Conservation (phyloP, 2,888 invertebrate species). For the Lapara coniferarum region DNA sequence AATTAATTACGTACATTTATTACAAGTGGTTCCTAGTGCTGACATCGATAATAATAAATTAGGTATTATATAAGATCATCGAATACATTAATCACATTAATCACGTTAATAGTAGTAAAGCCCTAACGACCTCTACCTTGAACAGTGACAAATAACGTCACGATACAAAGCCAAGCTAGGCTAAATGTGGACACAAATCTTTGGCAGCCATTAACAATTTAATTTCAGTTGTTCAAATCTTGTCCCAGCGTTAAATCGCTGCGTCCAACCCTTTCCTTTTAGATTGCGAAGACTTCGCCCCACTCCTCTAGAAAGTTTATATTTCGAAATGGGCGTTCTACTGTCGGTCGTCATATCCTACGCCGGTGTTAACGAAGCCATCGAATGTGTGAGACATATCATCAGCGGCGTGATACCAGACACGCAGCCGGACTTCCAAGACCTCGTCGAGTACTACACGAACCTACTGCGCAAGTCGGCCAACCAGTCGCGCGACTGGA, state of each 20-base stretch:
- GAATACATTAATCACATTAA: constrained; percentile 15
- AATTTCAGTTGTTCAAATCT: constrained; percentile 83
- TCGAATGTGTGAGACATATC: constrained; percentile 83
- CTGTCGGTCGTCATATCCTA: constrained; percentile 89
- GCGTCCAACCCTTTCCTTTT: constrained; percentile 66
- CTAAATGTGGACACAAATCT: constrained; percentile 79
- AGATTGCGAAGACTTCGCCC: constrained; percentile 58
- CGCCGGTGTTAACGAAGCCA: constrained; percentile 88
- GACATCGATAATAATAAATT: constrained; percentile 10
- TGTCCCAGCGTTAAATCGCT: constrained; percentile 77
- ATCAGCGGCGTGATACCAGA: constrained; percentile 72
- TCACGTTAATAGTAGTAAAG: constrained; percentile 44
- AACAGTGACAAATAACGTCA: constrained; percentile 61
- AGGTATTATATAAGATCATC: constrained; percentile 15
- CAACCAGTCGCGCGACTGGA: constrained; percentile 67
- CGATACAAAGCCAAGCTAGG: constrained; percentile 75
- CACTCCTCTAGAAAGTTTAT: constrained; percentile 53
- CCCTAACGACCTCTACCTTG: constrained; percentile 51
- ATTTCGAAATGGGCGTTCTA: constrained; percentile 86
- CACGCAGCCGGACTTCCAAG: constrained; percentile 68
- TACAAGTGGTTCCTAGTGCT: not conserved
- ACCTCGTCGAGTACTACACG: constrained; percentile 71
- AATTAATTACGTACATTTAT: not conserved
- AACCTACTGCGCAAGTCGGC: constrained; percentile 61
- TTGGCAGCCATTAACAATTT: constrained; percentile 81